Evolutionary conservation across 2,113 vertebrate species (phyloP).

Genomic region (Sialia sialis): DNA sequence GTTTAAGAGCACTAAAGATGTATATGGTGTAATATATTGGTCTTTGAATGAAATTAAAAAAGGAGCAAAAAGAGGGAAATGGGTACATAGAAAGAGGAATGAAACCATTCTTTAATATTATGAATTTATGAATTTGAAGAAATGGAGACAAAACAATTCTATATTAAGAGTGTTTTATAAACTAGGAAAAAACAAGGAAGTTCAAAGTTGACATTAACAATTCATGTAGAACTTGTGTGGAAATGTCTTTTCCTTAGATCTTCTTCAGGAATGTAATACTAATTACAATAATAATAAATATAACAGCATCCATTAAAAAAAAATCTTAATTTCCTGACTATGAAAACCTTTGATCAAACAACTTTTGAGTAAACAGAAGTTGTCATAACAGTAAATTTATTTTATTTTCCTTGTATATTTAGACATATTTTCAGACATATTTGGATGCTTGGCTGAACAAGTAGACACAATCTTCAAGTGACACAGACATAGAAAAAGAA

Average conservation of each 20-base stretch:
- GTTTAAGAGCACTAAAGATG: not conserved
- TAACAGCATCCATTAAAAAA: not conserved
- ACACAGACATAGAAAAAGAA: not conserved
- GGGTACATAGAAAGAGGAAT: not conserved
- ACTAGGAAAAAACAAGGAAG: not conserved
- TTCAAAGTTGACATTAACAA: not conserved
- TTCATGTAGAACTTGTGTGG: not conserved
- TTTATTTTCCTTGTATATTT: not conserved
- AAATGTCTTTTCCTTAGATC: not conserved
- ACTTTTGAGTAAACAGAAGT: not conserved
- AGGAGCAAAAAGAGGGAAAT: not conserved
- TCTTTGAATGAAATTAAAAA: not conserved
- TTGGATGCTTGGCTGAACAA: not conserved
- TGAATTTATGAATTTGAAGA: not conserved
- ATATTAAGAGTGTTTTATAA: not conserved
- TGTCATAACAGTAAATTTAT: not conserved
- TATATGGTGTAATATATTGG: rapidly evolving
- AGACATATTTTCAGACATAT: not conserved
- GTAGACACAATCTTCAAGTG: not conserved
- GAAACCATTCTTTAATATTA: not conserved
- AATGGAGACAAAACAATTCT: not conserved
- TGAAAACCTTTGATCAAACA: not conserved
- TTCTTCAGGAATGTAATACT: not conserved
- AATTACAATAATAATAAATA: not conserved
- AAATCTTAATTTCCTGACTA: not conserved